Evolutionary conservation across 37 sponge, comb jelly and placozoan genomes (phyloP), one percentile per base, ranked within the genome.

Genomic region (Geodia barretti): DNA sequence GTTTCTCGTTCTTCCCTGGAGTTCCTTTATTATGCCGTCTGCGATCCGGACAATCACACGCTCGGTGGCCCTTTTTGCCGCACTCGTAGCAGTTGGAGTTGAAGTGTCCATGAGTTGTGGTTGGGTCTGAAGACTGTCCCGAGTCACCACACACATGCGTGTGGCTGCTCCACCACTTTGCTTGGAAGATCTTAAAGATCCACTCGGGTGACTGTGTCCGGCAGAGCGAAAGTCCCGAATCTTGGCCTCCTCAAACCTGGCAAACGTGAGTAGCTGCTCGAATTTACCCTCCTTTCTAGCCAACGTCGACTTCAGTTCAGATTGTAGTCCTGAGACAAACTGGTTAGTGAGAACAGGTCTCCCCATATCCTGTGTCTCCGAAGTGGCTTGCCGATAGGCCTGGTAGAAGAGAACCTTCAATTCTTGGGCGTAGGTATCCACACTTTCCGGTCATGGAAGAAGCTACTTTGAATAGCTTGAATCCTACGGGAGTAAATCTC

Each of bases 361-460:
- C 23, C 83, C 83, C 39, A 83, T 60, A 35, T 82, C 54, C 14
- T 47, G 11, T 17, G 11, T 47, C 14, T 14, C 54, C 7, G 7
- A 14, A 7, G 14, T 17, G 14, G 11, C 14, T 14, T 47, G 11
- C 14, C 11, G 54, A 35, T 85, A 85, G 36, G 86, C 86, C 39
- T 62, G 60, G 33, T 72, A 32, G 34, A 71, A 78, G 4, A 85
- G 65, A 2, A 19, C 26, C 34, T 62, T 62, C 4, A 85, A 65
- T 1, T 85, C 86, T 40, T 85, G 86, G 32, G 86, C 86, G 41
- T 70, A 85, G 31, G 17, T 34, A 34, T 85, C 79, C 23, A 85
- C 86, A 2, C 42, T 36, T 72, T 75, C 78, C 79, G 38, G 11
- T 85, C 73, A 35, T 85, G 78, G 43, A 85, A 85, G 14, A 62